Conservation (phyloP, 2,888 invertebrate genomes). For the Lagria hirta region DNA sequence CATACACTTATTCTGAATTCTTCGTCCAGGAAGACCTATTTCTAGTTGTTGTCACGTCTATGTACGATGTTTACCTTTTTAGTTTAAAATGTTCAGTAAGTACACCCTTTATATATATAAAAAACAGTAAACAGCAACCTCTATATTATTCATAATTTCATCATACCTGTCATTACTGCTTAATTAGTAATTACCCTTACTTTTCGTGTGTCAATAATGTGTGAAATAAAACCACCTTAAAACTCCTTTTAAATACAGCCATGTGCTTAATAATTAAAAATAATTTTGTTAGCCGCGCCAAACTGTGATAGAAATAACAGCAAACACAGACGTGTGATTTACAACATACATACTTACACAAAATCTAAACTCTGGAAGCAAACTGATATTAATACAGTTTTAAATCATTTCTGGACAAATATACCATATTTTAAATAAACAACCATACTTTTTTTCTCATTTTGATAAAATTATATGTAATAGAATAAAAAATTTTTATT, state of each 20-base stretch:
- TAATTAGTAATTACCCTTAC: too few relatives aligned
- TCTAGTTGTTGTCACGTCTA: conserved; percentile 27
- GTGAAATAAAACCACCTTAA: too few relatives aligned
- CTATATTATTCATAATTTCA: not conserved
- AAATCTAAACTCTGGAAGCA: conserved; percentile 18
- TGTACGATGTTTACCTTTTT: conserved; percentile 25
- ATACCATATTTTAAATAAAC: conserved; percentile 5
- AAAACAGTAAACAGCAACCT: too few relatives aligned
- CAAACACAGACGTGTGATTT: conserved; percentile 20
- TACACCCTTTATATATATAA: conserved; percentile 12
- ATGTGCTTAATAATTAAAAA: too few relatives aligned
- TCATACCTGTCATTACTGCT: not conserved
- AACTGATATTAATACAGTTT: conserved; percentile 22
- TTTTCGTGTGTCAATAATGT: too few relatives aligned
- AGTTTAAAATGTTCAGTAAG: too few relatives aligned
- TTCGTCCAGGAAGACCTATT: conserved; percentile 26
- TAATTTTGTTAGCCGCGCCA: too few relatives aligned
- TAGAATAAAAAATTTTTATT: conserved; percentile 8
- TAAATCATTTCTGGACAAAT: conserved; percentile 3
- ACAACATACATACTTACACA: conserved; percentile 18
- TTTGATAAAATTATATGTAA: conserved; percentile 14
- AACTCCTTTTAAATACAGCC: too few relatives aligned
- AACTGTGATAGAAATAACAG: conserved; percentile 8
- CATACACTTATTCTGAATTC: conserved; percentile 19
- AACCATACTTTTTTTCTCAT: conserved; percentile 3